phyloP scores from a whole-genome alignment of 2,888 invertebrate species.

The Anthrax anthrax region DNA sequence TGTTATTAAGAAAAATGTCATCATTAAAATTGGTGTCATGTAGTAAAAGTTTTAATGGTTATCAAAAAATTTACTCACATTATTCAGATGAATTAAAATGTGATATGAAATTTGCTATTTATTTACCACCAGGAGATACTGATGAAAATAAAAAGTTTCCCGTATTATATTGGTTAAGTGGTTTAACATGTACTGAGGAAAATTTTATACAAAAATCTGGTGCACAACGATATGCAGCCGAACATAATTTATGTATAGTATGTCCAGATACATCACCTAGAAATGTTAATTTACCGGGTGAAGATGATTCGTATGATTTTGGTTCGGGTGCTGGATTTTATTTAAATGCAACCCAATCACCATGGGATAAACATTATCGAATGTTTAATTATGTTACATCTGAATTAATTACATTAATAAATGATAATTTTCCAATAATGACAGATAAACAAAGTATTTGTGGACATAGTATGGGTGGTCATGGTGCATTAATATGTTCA shows the following conservation, averaged over 20 bases:
- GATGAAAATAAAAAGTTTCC: constrained; percentile 41
- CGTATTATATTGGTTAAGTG: constrained; percentile 77
- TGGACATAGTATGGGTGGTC: constrained; percentile 92
- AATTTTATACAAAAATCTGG: constrained; percentile 89
- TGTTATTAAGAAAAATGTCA: constrained; percentile 11
- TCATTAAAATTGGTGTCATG: constrained; percentile 46
- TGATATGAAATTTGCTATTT: constrained; percentile 80
- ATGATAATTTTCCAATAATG: constrained; percentile 51
- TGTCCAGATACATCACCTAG: constrained; percentile 89
- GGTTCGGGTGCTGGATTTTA: constrained; percentile 90
- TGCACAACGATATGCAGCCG: constrained; percentile 71
- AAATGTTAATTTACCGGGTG: constrained; percentile 70
- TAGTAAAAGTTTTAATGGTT: constrained; percentile 66
- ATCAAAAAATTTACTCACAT: constrained; percentile 50
- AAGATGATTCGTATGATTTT: constrained; percentile 81
- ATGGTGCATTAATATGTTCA: constrained; percentile 77
- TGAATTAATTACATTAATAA: constrained; percentile 60
- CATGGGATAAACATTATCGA: constrained; percentile 76
- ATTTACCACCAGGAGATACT: constrained; percentile 53
- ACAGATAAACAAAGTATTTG: constrained; percentile 51
- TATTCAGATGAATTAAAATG: constrained; percentile 50
- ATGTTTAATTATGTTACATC: constrained; percentile 84
- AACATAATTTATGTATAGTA: constrained; percentile 69
- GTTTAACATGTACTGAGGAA: constrained; percentile 79
- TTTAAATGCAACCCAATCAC: constrained; percentile 69